These are phyloP conservation scores for Unio pictorum DNA, from an alignment of 2,888 invertebrate genomes.

Conservation along the genomic window DNA sequence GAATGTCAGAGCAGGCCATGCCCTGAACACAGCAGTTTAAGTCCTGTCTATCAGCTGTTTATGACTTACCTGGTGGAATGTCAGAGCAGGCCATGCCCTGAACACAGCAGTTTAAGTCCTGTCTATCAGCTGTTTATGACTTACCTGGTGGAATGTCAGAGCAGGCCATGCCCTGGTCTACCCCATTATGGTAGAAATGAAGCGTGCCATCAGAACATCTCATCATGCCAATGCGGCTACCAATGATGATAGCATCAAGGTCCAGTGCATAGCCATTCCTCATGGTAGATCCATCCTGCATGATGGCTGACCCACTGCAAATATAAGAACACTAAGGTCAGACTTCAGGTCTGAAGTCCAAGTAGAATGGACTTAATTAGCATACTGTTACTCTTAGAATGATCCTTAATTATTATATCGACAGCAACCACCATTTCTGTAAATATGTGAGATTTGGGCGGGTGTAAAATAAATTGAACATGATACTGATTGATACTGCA, in stretches of 20 bases:
- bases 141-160: conserved; percentile 62
- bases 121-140: conserved; percentile 1
- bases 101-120: not conserved
- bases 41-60: too few relatives aligned
- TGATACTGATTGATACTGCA: too few relatives aligned
- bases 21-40: too few relatives aligned
- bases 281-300: conserved; percentile 90
- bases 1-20: too few relatives aligned
- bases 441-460: too few relatives aligned
- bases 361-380: too few relatives aligned
- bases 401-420: too few relatives aligned
- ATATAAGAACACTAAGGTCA: not conserved
- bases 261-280: conserved; percentile 89
- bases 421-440: too few relatives aligned
- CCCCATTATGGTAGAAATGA: conserved; percentile 68
- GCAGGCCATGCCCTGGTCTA: conserved; percentile 68
- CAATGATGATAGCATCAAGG: conserved; percentile 84
- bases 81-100: not conserved
- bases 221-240: conserved; percentile 90
- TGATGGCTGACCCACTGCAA: conserved; percentile 86
- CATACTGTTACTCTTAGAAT: too few relatives aligned
- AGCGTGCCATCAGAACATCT: conserved; percentile 84
- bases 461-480: too few relatives aligned
- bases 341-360: not conserved
- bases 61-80: too few relatives aligned